Evolutionary conservation across 2,113 vertebrate genomes (phyloP).

Genomic region (Hystrix cristata): DNA sequence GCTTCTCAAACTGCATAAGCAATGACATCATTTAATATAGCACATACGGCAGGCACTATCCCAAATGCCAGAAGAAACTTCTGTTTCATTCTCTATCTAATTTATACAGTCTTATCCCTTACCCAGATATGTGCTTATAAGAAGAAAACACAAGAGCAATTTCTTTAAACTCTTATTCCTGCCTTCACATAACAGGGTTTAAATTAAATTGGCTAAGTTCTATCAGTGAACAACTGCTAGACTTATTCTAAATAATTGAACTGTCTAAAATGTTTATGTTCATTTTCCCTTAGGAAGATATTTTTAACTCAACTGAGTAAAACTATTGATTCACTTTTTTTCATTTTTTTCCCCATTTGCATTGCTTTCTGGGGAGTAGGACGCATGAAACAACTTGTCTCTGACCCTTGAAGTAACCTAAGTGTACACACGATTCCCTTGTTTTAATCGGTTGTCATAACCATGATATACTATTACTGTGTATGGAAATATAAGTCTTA

Average conservation of each 20-base stretch:
- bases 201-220: conserved; percentile 12
- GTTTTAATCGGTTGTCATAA: background rate
- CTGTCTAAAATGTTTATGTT: conserved; percentile 29
- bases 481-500: background rate
- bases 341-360: conserved; percentile 92
- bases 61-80: background rate
- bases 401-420: background rate
- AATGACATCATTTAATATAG: conserved; percentile 56
- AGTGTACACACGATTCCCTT: background rate
- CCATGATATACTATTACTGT: background rate
- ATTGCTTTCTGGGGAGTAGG: conserved; percentile 92
- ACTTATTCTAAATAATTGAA: conserved; percentile 40
- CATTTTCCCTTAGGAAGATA: background rate
- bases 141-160: background rate
- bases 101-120: background rate
- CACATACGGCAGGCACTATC: background rate
- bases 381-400: conserved; percentile 67
- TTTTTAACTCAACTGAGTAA: conserved; percentile 1
- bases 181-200: background rate
- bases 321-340: conserved; percentile 54
- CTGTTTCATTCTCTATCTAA: background rate
- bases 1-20: conserved; percentile 40
- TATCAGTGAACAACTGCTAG: background rate
- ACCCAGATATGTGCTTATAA: background rate
- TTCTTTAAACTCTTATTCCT: background rate